Evolutionary conservation across 2,113 vertebrate species (phyloP).

Genomic region (Phaethon lepturus): DNA sequence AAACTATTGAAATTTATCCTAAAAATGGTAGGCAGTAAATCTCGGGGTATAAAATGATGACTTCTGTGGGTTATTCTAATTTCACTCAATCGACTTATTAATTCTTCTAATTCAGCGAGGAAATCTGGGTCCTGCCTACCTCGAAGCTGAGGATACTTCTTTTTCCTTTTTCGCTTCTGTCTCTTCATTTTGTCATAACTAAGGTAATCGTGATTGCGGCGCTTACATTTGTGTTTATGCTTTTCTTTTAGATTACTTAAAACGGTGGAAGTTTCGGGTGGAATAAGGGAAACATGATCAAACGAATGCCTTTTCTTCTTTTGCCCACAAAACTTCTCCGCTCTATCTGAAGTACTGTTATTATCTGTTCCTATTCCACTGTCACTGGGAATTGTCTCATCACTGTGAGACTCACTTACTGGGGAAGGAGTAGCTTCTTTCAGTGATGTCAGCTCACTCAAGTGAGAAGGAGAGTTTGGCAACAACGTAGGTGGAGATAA

Average conservation of each 20-base stretch:
- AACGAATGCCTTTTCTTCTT: slow-evolving; percentile 86
- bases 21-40: slow-evolving; percentile 92
- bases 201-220: slow-evolving; percentile 87
- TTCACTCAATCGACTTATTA: slow-evolving; percentile 88
- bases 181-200: slow-evolving; percentile 89
- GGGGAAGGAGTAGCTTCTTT: slow-evolving; percentile 94
- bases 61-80: slow-evolving; percentile 90
- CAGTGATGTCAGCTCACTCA: slow-evolving; percentile 86
- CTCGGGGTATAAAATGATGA: slow-evolving; percentile 84
- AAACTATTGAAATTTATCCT: slow-evolving; percentile 88
- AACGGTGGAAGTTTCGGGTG: slow-evolving; percentile 74
- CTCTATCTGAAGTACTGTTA: slow-evolving; percentile 90
- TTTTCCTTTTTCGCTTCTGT: slow-evolving; percentile 95
- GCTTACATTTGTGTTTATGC: slow-evolving; percentile 92
- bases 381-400: slow-evolving; percentile 91
- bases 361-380: slow-evolving; percentile 93
- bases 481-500: slow-evolving; percentile 82
- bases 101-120: slow-evolving; percentile 89
- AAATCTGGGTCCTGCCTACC: slow-evolving; percentile 92
- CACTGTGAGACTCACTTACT: slow-evolving; percentile 95
- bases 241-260: slow-evolving; percentile 87
- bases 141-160: slow-evolving; percentile 91
- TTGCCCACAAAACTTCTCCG: slow-evolving; percentile 83
- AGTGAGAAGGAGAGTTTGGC: slow-evolving; percentile 85
- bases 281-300: slow-evolving; percentile 81